Evolutionary conservation across 2,888 invertebrate genomes (phyloP).

Genomic region (Acleris holmiana): DNA sequence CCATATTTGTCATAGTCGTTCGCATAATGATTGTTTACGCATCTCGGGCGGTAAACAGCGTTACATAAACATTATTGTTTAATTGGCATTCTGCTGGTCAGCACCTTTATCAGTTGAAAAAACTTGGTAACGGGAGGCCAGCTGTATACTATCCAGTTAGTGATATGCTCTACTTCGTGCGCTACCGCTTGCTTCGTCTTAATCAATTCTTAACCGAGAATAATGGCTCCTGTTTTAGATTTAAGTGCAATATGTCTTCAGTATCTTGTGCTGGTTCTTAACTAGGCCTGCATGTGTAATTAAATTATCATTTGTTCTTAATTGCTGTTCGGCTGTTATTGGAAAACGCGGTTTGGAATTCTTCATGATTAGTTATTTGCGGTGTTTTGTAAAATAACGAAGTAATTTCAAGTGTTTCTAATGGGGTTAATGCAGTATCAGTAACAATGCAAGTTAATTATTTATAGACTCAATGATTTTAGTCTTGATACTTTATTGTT

Average conservation of each 20-base stretch:
- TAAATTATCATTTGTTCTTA: slow-evolving; percentile 18
- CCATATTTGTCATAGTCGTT: slow-evolving; percentile 12
- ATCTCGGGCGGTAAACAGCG: slow-evolving; percentile 23
- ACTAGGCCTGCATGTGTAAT: slow-evolving; percentile 20
- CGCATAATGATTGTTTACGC: slow-evolving; percentile 21
- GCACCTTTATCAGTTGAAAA: slow-evolving; percentile 26
- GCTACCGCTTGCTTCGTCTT: slow-evolving; percentile 50
- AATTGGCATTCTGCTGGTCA: slow-evolving; percentile 30
- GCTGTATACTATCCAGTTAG: slow-evolving; percentile 61
- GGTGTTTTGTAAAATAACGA: slow-evolving; percentile 3
- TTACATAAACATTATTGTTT: slow-evolving; percentile 36
- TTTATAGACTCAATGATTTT: not conserved
- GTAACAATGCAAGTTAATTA: too few species aligned
- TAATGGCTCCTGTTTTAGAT: slow-evolving; percentile 22
- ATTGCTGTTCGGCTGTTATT: slow-evolving; percentile 28
- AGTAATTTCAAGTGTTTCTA: too few species aligned
- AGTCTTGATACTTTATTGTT: not conserved
- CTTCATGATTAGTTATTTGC: not conserved
- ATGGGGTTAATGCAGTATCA: too few species aligned
- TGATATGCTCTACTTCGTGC: slow-evolving; percentile 67
- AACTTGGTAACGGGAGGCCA: slow-evolving; percentile 33
- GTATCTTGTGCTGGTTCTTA: slow-evolving; percentile 15
- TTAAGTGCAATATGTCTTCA: slow-evolving; percentile 27
- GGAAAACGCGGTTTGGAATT: slow-evolving; percentile 24
- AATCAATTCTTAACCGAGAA: slow-evolving; percentile 34